phyloP scores from a whole-genome alignment of 2,797 vertebrate species.

The Scarus forsteni region DNA sequence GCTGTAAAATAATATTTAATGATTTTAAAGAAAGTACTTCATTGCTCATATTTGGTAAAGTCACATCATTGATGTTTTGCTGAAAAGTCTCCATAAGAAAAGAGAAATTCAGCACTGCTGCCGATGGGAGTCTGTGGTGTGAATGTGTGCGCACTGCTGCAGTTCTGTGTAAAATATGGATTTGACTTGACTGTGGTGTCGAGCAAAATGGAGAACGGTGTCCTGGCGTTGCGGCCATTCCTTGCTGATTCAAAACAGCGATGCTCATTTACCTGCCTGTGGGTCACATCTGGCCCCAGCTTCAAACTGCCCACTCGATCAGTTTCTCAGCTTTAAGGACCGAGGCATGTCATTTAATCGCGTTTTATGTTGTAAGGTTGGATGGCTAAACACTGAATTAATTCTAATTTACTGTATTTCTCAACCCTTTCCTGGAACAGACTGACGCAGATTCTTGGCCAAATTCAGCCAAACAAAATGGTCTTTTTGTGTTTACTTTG shows the following conservation, averaged over 20 bases:
- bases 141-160: background rate
- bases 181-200: background rate
- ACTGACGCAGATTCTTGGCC: conserved; percentile 9
- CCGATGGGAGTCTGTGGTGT: background rate
- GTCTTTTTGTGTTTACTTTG: conserved; percentile 44
- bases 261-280: conserved; percentile 31
- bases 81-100: background rate
- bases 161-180: no score
- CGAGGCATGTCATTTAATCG: conserved; percentile 21
- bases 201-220: background rate
- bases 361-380: conserved; percentile 11
- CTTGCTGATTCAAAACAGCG: conserved; percentile 37
- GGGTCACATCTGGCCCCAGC: conserved; percentile 51
- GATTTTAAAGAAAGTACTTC: background rate
- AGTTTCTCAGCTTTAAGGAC: conserved; percentile 34
- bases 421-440: conserved; percentile 2
- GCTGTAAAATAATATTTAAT: background rate
- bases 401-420: conserved; percentile 23
- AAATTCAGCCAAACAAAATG: conserved; percentile 37
- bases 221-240: background rate
- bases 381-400: conserved; percentile 17
- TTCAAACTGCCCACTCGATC: conserved; percentile 39
- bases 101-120: conserved; percentile 5
- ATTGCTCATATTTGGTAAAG: background rate
- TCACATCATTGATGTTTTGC: background rate